Percentiles rank a stretch among this genome's conserved stretches.
phyloP scores from a whole-genome alignment of 2,888 invertebrate species.

The Digitonthophagus gazella region DNA sequence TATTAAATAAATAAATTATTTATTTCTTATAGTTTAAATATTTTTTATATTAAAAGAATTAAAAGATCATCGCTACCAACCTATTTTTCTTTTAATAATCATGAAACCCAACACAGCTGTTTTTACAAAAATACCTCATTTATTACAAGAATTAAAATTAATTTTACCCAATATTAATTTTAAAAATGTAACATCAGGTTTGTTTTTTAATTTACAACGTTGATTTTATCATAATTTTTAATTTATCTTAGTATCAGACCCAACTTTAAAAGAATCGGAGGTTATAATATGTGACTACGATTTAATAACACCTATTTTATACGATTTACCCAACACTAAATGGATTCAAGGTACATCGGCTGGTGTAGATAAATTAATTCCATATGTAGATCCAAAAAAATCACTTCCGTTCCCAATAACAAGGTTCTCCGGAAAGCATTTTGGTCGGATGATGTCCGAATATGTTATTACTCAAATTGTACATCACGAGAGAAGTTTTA shows the following conservation, averaged over 20 bases:
- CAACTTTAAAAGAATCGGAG: conserved; percentile 44
- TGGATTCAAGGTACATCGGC: conserved; percentile 55
- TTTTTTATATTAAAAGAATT: not conserved
- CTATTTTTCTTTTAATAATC: too few species aligned
- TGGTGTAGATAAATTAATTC: conserved; percentile 46
- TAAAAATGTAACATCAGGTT: conserved; percentile 42
- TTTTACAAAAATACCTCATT: conserved; percentile 41
- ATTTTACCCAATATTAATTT: conserved; percentile 41
- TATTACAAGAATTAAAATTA: conserved; percentile 40
- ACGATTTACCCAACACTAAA: conserved; percentile 47
- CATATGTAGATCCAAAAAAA: conserved; percentile 37
- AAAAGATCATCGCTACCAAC: too few species aligned
- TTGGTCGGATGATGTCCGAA: conserved; percentile 54
- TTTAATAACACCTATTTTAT: conserved; percentile 46
- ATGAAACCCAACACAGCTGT: conserved; percentile 34
- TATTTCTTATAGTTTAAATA: too few species aligned
- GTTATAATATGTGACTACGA: conserved; percentile 50
- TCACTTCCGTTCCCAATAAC: conserved; percentile 43
- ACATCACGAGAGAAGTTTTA: conserved; percentile 52
- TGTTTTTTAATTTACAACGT: not conserved
- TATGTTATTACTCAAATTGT: conserved; percentile 54
- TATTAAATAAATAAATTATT: too few species aligned
- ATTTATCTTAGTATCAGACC: conserved; percentile 31
- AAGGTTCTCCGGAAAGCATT: conserved; percentile 50
- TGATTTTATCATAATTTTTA: not conserved